Base-by-base conservation (phyloP, 2,797 vertebrate genomes). In the Mionectes olivaceus region DNA sequence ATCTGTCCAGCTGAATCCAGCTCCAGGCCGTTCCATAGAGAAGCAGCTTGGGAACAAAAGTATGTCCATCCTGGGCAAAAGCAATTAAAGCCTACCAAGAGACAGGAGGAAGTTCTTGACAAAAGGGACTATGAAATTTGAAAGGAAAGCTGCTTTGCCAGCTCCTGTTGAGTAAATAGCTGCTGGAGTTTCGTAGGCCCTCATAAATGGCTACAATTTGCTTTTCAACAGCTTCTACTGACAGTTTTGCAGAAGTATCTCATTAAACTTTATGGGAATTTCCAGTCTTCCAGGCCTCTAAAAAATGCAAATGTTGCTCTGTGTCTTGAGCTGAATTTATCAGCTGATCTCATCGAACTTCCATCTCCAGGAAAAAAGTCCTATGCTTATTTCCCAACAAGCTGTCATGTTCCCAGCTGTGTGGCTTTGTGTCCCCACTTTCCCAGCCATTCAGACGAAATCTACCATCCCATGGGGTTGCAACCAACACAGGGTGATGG, bases 151-250 rank as follows among this genome's bases (percentile, higher is more conserved):
- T 82, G 33, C 37, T 93, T 83, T 75, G 35, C 50, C 2, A 8
- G 67, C 35, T 86, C 50, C 63, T 0, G 2, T 53, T 67, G 59
- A 78, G 78, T 55, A 43, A 90, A 88, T 75, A 84, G 79, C 89
- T 82, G 53, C 68, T 83, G 81, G 75, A 92, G 63, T 79, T 92
- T 41, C 67, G 56, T 10, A 13, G 83, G 90, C 63, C 56, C 50
- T 70, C 68, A 46, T 74, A 89, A 89, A 86, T 60, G 73, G 59
- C 70, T 79, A 28, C 52, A 55, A 84, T 87, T 90, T 83, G 37
- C 74, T 95, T 95, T 93, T 74, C 78, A 80, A 68, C 78, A 79
- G 86, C 61, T 76, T 74, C 86, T 55, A 56, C 79, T 84, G 85
- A 71, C 63, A 44, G 33, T 52, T 93, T 73, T 91, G 37, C 39